phyloP scores from a whole-genome alignment of 2,888 invertebrate genomes.

The Troilus luridus region DNA sequence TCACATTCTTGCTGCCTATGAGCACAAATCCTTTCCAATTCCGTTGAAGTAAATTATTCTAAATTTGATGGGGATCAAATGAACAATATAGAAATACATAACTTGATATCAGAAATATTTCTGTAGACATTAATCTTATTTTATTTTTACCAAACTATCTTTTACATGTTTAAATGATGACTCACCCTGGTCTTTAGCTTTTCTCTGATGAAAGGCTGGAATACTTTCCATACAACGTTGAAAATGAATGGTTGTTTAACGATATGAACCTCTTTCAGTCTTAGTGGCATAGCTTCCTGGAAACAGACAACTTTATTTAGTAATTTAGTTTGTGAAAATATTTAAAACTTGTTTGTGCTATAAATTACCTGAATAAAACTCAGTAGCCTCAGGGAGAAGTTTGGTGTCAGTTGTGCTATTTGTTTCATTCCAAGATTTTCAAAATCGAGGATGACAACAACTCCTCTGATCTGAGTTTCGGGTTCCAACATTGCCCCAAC shows the following conservation, averaged over 20 bases:
- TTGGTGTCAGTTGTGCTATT: conserved; percentile 78
- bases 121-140: background rate
- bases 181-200: conserved; percentile 84
- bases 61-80: background rate
- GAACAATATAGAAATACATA: background rate
- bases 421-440: conserved; percentile 81
- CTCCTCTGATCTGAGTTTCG: conserved; percentile 81
- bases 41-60: too few relatives aligned
- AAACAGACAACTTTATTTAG: background rate
- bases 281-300: conserved; percentile 84
- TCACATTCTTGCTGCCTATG: too few relatives aligned
- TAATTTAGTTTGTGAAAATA: background rate
- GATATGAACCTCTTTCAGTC: conserved; percentile 88
- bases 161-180: conserved; percentile 63
- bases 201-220: conserved; percentile 85
- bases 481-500: conserved; percentile 83
- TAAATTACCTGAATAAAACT: conserved; percentile 79
- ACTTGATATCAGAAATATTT: background rate
- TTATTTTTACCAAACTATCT: background rate
- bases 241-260: conserved; percentile 89
- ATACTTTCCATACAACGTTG: conserved; percentile 87
- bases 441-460: conserved; percentile 88
- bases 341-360: background rate
- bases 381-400: conserved; percentile 82
- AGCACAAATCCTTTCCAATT: too few relatives aligned